Evolutionary conservation across 2,113 vertebrate genomes (phyloP), one percentile per base, ranked within the genome.

Genomic region (Hypomesus transpacificus): DNA sequence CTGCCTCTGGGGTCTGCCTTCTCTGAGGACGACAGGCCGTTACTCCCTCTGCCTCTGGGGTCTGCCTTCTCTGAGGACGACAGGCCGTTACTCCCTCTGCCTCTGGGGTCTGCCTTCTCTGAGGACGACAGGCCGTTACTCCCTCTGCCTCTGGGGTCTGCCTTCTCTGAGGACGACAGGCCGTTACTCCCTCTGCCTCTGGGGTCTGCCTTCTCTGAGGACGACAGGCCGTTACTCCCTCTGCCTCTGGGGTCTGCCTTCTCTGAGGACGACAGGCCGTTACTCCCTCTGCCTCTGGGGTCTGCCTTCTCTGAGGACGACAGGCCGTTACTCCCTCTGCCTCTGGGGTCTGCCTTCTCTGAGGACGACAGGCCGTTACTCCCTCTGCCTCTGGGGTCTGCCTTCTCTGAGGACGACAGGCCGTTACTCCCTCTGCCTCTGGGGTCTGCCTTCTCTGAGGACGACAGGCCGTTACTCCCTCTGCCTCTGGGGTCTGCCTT

Each of bases 81-180:
- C 31, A 34, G 31, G 31, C 31, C 6, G 31, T 34, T 34, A 7
- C 31, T 34, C 4, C 31, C n/a, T n/a, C n/a, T n/a, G n/a, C 68
- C 79, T 81, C 67, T 59, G 53, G 24, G 2, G 2, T 71, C 70
- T 65, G 67, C 70, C 31, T 34, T 1, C 31, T 34, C 24, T 34
- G 31, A 34, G 4, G 31, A 34, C 4, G 6, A 34, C 31, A 34
- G 31, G 31, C 31, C 6, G 31, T 34, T 34, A 7, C 31, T 34
- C 4, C 31, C n/a, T n/a, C n/a, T n/a, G n/a, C 68, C 79, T 81
- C 67, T 59, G 53, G 24, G 2, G 2, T 71, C 70, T 65, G 67
- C 70, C 31, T 34, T 1, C 31, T 34, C 24, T 34, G 31, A 34
- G 4, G 31, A 34, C 4, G 6, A 34, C 31, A 34, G 31, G 31